Conservation (phyloP, 2,888 invertebrate species). For the Dinocampus coccinellae region DNA sequence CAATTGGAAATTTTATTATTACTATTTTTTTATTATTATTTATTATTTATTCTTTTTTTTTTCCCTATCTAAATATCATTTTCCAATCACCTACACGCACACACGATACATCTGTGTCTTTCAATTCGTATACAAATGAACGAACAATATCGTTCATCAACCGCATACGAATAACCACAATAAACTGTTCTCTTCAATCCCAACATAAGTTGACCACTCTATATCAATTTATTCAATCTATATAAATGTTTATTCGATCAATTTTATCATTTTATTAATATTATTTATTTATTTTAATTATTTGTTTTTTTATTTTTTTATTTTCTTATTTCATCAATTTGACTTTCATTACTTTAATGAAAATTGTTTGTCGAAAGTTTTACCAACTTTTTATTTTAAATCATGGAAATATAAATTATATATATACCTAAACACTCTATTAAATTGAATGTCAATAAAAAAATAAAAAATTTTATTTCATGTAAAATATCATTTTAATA, state of each 20-base stretch:
- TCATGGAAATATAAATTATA: background rate
- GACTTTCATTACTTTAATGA: background rate
- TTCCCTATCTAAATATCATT: background rate
- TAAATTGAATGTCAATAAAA: background rate
- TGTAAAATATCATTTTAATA: background rate
- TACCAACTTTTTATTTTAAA: background rate
- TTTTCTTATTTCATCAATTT: background rate
- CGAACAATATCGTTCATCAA: conserved; percentile 14
- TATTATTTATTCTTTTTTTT: background rate
- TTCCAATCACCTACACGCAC: background rate
- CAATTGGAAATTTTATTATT: conserved; percentile 17
- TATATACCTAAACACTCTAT: background rate
- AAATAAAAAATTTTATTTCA: background rate
- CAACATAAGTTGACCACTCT: background rate
- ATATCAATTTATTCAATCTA: background rate
- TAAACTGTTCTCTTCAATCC: background rate
- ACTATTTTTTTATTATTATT: background rate
- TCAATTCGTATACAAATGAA: background rate
- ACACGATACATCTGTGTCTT: too few species aligned
- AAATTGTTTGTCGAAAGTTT: background rate
- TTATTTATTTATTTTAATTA: too few species aligned
- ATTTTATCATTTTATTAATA: too few species aligned
- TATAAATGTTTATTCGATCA: background rate
- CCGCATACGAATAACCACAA: conserved; percentile 18
- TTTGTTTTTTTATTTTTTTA: background rate